Evolutionary conservation across 2,888 invertebrate genomes (phyloP).

Genomic region (Agrotis clavis): DNA sequence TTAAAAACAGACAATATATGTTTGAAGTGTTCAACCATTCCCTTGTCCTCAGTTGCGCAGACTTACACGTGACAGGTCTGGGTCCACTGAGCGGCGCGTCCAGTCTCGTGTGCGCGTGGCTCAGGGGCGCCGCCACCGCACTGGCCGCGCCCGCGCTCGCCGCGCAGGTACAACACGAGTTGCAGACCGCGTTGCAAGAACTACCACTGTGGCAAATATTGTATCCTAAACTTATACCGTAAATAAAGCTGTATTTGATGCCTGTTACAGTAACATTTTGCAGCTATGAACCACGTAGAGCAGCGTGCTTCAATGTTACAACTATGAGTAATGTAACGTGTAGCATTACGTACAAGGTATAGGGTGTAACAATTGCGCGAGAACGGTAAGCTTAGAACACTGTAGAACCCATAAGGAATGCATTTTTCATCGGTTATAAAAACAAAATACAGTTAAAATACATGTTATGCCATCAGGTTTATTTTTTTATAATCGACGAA

Average conservation of each 20-base stretch:
- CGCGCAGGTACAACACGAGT: conserved; percentile 78
- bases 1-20: too few species aligned
- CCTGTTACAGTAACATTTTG: conserved; percentile 38
- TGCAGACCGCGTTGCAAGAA: conserved; percentile 80
- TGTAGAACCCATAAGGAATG: too few species aligned
- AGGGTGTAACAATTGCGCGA: neutral
- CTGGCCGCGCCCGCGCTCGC: conserved; percentile 81
- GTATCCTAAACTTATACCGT: conserved; percentile 69
- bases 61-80: conserved; percentile 86
- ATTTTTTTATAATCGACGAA: neutral
- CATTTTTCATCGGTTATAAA: neutral
- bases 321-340: neutral
- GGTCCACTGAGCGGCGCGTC: conserved; percentile 81
- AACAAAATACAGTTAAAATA: neutral
- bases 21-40: neutral
- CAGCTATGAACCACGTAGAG: conserved; percentile 2
- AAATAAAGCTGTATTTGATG: too few species aligned
- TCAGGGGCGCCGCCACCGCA: conserved; percentile 73
- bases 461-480: too few species aligned
- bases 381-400: too few species aligned
- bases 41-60: conserved; percentile 77
- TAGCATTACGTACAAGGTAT: neutral
- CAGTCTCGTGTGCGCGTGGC: conserved; percentile 69
- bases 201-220: conserved; percentile 83
- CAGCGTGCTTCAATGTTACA: neutral